A percentile compares a stretch with the other conserved stretches of the same genome.
phyloP scores from a whole-genome alignment of 1,140 invertebrate species.

The Apocrypta bakeri region DNA sequence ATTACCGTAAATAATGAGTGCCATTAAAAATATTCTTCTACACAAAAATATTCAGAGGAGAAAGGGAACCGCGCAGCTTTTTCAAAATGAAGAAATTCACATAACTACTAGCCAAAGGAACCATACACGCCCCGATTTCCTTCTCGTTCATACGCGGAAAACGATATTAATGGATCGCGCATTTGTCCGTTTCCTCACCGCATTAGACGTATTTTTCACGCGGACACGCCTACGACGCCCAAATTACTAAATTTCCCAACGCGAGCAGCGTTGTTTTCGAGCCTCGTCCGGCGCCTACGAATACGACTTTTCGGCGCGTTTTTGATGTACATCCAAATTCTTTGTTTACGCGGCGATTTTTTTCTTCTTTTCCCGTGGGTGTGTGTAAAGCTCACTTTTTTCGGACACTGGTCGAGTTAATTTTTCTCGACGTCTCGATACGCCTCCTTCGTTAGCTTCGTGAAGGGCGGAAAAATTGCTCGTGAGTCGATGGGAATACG shows the following conservation, averaged over 20 bases:
- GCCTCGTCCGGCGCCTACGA: not conserved
- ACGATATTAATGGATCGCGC: constrained; percentile 32
- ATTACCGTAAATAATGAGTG: too few species aligned
- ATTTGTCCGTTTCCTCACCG: not conserved
- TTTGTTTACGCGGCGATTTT: constrained; percentile 23
- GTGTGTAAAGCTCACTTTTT: too few species aligned
- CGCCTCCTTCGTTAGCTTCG: constrained; percentile 25
- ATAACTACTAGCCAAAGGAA: not conserved
- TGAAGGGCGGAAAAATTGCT: not conserved
- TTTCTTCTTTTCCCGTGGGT: constrained; percentile 5
- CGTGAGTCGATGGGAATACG: too few species aligned
- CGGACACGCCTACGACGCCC: constrained; percentile 39
- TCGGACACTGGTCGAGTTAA: not conserved
- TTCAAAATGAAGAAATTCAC: constrained; percentile 12
- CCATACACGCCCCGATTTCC: constrained; percentile 8
- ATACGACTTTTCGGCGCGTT: constrained; percentile 12
- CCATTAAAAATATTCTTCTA: too few species aligned
- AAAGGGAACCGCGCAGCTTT: not conserved
- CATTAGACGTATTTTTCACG: constrained; percentile 34
- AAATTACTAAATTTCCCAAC: constrained; percentile 30
- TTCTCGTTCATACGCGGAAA: not conserved
- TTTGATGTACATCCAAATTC: constrained; percentile 4
- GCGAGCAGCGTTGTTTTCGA: not conserved
- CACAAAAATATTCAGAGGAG: too few species aligned
- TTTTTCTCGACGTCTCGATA: constrained; percentile 5